Conservation (phyloP, 35 echinoderm and acorn worm genomes). For the Apostichopus japonicus region DNA sequence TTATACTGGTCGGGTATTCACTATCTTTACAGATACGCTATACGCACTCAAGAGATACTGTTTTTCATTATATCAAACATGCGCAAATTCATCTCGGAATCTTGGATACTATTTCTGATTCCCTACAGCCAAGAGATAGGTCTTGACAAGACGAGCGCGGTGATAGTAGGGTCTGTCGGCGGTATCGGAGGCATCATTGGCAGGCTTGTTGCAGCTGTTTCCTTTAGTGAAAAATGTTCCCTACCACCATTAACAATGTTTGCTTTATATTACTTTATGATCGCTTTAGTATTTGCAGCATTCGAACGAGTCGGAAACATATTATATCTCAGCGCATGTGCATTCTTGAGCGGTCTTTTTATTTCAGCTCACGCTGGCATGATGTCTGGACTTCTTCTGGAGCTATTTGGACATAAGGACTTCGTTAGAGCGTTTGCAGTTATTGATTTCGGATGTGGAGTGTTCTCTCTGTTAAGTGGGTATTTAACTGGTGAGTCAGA, state of each 20-base stretch:
- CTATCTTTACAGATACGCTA: not conserved
- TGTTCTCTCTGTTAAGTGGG: not conserved
- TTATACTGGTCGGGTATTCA: not conserved
- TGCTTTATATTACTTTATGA: not conserved
- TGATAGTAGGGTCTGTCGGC: not conserved
- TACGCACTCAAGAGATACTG: not conserved
- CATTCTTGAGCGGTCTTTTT: not conserved
- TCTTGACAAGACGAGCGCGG: not conserved
- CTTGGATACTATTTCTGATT: slow-evolving; percentile 14
- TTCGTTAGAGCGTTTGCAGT: not conserved
- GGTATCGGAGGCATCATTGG: not conserved
- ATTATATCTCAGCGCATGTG: not conserved
- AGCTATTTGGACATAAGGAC: not conserved
- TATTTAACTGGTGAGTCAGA: not conserved
- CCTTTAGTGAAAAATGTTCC: not conserved
- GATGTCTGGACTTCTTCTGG: not conserved
- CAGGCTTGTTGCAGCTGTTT: slow-evolving; percentile 16
- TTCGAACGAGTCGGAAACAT: not conserved
- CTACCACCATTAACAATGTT: not conserved
- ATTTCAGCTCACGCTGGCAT: not conserved
- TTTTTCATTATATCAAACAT: not conserved
- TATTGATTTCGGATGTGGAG: not conserved
- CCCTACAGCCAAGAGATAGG: not conserved
- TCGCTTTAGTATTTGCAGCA: not conserved
- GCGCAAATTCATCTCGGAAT: not conserved